These are phyloP conservation scores for Gastrophryne carolinensis DNA, from an alignment of 2,797 vertebrate species.

Conservation along the genomic window DNA sequence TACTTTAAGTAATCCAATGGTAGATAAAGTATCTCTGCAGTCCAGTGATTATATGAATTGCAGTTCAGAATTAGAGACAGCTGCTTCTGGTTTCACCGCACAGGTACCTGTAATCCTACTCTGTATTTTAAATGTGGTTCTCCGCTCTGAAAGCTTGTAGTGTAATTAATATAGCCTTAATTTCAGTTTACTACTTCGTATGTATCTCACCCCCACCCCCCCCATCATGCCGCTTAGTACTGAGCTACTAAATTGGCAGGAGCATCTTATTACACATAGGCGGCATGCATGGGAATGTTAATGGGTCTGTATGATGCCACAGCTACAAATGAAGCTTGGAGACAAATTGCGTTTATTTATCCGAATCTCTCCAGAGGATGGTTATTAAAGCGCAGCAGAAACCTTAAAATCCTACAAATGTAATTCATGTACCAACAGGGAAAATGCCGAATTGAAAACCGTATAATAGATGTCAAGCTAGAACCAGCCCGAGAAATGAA, in stretches of 20 bases:
- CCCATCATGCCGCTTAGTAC: no score
- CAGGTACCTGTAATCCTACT: background rate
- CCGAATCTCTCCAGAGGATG: constrained; percentile 48
- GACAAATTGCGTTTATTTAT: constrained; percentile 54
- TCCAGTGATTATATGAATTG: no score
- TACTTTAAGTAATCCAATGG: no score
- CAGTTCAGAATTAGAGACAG: no score
- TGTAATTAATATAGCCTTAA: constrained; percentile 31
- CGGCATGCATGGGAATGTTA: constrained; percentile 42
- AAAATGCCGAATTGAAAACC: constrained; percentile 44
- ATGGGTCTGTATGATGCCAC: constrained; percentile 33
- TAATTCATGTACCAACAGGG: constrained; percentile 54
- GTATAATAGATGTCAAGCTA: constrained; percentile 51
- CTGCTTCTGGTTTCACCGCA: background rate
- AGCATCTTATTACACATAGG: constrained; percentile 38
- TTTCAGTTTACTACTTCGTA: constrained; percentile 32
- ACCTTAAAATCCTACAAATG: constrained; percentile 51
- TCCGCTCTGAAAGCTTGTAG: constrained; percentile 7
- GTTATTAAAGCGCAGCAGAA: constrained; percentile 51
- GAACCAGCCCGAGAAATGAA: constrained; percentile 46
- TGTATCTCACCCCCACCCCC: constrained; percentile 8
- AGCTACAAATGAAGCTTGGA: constrained; percentile 50
- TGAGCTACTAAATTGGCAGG: constrained; percentile 37
- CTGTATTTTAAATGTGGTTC: background rate
- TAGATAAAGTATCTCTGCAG: no score